Percentiles rank a stretch among this genome's conserved stretches.
Evolutionary conservation across 2,797 vertebrate species (phyloP).

Genomic region (Lateolabrax maculatus): DNA sequence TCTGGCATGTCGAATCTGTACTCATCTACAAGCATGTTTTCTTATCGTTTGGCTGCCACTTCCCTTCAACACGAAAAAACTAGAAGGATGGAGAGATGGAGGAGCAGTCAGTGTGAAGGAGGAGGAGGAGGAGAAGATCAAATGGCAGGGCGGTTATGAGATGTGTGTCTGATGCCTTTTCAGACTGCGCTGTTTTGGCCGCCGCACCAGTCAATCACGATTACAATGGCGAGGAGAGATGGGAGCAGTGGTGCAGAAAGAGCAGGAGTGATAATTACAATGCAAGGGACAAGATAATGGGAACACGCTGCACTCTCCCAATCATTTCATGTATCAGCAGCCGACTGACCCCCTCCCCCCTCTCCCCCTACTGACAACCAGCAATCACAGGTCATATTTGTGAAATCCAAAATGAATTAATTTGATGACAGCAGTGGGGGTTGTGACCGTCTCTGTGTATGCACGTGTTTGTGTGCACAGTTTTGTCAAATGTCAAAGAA

Average conservation of each 20-base stretch:
- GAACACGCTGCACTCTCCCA: slow-evolving; percentile 87
- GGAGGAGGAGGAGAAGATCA: slow-evolving; percentile 83
- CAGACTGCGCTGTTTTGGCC: slow-evolving; percentile 88
- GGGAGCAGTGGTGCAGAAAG: slow-evolving; percentile 91
- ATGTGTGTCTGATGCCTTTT: slow-evolving; percentile 88
- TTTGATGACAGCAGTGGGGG: slow-evolving; percentile 69
- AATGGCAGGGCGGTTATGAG: slow-evolving; percentile 87
- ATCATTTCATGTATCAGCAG: slow-evolving; percentile 89
- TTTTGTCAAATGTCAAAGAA: slow-evolving; percentile 77
- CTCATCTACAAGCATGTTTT: slow-evolving; percentile 68
- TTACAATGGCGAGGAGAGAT: slow-evolving; percentile 90
- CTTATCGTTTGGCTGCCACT: slow-evolving; percentile 73
- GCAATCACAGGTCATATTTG: slow-evolving; percentile 88
- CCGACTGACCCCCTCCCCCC: slow-evolving; percentile 77
- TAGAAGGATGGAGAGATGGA: slow-evolving; percentile 60
- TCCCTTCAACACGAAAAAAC: slow-evolving; percentile 60
- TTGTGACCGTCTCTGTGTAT: slow-evolving; percentile 53
- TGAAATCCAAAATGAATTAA: slow-evolving; percentile 84
- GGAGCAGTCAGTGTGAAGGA: slow-evolving; percentile 74
- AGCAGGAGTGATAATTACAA: slow-evolving; percentile 90
- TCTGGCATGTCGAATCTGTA: slow-evolving; percentile 57
- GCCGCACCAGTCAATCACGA: slow-evolving; percentile 91
- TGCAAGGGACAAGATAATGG: slow-evolving; percentile 92
- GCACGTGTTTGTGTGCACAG: slow-evolving; percentile 48
- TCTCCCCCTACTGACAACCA: slow-evolving; percentile 76